Evolutionary conservation across 1,140 invertebrate genomes (phyloP).

Genomic region (Bilobella aurantiaca): DNA sequence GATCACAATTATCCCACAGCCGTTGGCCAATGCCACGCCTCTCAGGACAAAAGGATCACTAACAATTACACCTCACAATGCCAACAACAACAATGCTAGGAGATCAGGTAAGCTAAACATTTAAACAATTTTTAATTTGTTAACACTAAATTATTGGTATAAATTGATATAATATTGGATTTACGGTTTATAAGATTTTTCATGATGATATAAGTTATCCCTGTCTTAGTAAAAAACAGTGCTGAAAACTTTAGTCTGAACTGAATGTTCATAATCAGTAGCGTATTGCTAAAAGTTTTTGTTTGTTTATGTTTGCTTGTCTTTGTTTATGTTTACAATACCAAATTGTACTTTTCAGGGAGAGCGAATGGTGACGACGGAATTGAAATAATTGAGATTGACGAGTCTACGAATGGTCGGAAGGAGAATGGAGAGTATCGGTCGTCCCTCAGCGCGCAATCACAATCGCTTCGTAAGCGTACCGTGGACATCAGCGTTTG

Average conservation of each 20-base stretch:
- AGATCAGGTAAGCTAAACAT: not conserved
- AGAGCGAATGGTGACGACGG: constrained; percentile 29
- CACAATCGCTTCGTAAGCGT: constrained; percentile 32
- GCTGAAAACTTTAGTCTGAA: not conserved
- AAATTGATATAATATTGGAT: no score
- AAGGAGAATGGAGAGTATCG: constrained; percentile 32
- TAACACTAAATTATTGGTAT: not conserved
- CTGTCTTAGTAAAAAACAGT: not conserved
- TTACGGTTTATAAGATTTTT: no score
- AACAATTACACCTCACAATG: constrained; percentile 32
- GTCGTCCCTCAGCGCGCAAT: constrained; percentile 27
- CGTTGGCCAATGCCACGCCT: constrained; percentile 36
- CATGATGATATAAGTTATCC: not conserved
- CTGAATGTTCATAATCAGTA: no score
- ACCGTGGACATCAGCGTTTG: constrained; percentile 34
- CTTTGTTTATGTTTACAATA: constrained; percentile 10
- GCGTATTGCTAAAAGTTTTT: no score
- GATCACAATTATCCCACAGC: constrained; percentile 83
- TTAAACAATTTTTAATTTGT: constrained; percentile 4
- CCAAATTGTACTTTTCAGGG: constrained; percentile 11
- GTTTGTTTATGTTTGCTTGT: no score
- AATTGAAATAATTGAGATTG: constrained; percentile 35
- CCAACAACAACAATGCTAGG: not conserved
- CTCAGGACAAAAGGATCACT: constrained; percentile 34
- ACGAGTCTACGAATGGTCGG: constrained; percentile 28